These are phyloP conservation scores for Drosophila fuyamai DNA, from an alignment of 1,140 invertebrate genomes.

Conservation along the genomic window DNA sequence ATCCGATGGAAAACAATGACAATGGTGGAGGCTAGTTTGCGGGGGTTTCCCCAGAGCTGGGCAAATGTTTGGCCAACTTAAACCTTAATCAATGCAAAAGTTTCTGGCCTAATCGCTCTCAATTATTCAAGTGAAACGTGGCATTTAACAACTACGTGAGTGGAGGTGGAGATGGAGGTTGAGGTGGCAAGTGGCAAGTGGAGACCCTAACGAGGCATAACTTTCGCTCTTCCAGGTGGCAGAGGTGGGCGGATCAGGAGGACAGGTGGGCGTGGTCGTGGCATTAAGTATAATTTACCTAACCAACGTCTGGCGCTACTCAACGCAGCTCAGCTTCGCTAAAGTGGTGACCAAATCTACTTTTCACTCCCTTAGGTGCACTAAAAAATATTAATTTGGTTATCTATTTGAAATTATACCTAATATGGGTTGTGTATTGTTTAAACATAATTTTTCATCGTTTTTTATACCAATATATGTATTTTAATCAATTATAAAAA, in stretches of 20 bases:
- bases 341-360: conserved; percentile 35
- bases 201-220: conserved; percentile 75
- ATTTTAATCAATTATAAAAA: no score
- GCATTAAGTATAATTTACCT: conserved; percentile 60
- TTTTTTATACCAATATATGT: no score
- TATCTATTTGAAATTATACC: no score
- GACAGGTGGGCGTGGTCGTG: conserved; percentile 11
- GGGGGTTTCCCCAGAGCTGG: conserved; percentile 33
- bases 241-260: conserved; percentile 1
- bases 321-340: conserved; percentile 9
- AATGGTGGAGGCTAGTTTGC: conserved; percentile 20
- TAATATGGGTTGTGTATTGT: no score
- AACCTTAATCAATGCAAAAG: conserved; percentile 84
- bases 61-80: conserved; percentile 82
- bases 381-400: not conserved
- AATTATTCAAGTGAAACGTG: conserved; percentile 84
- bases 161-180: conserved; percentile 29
- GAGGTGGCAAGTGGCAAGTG: conserved; percentile 5
- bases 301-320: conserved; percentile 56
- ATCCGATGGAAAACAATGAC: conserved; percentile 61
- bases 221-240: conserved; percentile 68
- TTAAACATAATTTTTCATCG: no score
- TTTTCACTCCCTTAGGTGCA: conserved; percentile 11
- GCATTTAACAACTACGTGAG: conserved; percentile 84
- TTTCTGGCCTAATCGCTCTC: conserved; percentile 83